Conservation (phyloP, 2,797 vertebrate species). For the Falco novaeseelandiae region DNA sequence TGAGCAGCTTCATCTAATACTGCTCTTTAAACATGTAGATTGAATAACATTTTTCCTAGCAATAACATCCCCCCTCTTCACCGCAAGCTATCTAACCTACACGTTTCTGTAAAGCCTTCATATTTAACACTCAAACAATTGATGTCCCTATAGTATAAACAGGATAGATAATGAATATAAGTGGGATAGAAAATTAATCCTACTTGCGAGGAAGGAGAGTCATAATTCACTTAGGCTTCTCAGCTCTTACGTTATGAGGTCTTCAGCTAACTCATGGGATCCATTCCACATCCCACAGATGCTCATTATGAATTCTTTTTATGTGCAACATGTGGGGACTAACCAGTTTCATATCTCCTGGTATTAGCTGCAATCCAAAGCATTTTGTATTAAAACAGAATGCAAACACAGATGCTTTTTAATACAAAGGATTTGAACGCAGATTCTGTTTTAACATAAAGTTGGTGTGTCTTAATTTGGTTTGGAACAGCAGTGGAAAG, state of each 20-base stretch:
- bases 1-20: slow-evolving; percentile 26
- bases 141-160: slow-evolving; percentile 71
- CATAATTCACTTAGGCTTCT: slow-evolving; percentile 79
- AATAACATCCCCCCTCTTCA: slow-evolving; percentile 15
- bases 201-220: slow-evolving; percentile 71
- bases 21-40: slow-evolving; percentile 27
- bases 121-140: slow-evolving; percentile 70
- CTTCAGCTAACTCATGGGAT: slow-evolving; percentile 77
- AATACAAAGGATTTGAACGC: slow-evolving; percentile 70
- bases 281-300: slow-evolving; percentile 77
- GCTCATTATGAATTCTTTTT: slow-evolving; percentile 83
- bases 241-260: slow-evolving; percentile 73
- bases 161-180: slow-evolving; percentile 74
- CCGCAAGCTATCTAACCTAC: slow-evolving; percentile 30
- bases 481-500: slow-evolving; percentile 49
- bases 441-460: slow-evolving; percentile 58
- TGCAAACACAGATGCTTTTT: slow-evolving; percentile 82
- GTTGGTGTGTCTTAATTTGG: slow-evolving; percentile 67
- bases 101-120: slow-evolving; percentile 54
- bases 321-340: slow-evolving; percentile 83
- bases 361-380: slow-evolving; percentile 82
- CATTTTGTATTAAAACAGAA: slow-evolving; percentile 83
- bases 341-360: slow-evolving; percentile 82
- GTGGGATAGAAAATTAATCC: slow-evolving; percentile 75
- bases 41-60: slow-evolving; percentile 12